Evolutionary conservation across 2,797 vertebrate species (phyloP).

Genomic region (Pteropus rufus): DNA sequence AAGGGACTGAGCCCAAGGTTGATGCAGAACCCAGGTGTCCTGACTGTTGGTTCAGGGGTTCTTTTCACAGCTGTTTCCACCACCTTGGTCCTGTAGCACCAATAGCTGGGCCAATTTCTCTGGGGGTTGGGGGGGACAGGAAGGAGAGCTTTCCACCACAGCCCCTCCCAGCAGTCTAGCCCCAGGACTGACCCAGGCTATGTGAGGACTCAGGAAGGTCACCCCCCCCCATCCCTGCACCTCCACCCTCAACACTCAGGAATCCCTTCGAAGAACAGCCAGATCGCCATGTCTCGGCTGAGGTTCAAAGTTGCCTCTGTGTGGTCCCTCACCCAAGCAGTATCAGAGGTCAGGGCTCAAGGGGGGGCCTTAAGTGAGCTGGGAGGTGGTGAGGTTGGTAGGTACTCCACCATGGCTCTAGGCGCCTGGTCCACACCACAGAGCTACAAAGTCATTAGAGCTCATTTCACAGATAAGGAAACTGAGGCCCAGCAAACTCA

Average conservation of each 20-base stretch:
- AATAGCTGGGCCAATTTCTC: not conserved
- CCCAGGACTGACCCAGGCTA: not conserved
- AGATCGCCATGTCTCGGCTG: not conserved
- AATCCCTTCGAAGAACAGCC: not conserved
- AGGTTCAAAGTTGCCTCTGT: not conserved
- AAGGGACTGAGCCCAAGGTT: not conserved
- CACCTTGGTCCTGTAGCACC: not conserved
- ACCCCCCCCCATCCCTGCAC: too few relatives aligned
- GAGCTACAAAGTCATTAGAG: not conserved
- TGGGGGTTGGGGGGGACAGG: too few relatives aligned
- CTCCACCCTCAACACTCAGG: not conserved
- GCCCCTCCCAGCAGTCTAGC: not conserved
- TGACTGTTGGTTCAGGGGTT: not conserved
- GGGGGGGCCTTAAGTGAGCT: not conserved
- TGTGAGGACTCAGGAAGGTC: not conserved
- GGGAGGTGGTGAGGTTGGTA: rapidly evolving
- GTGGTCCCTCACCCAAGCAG: not conserved
- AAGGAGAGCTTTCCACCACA: not conserved
- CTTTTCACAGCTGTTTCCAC: not conserved
- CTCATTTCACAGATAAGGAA: slow-evolving; percentile 8
- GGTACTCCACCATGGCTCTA: rapidly evolving
- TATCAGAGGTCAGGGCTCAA: not conserved
- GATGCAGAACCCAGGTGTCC: not conserved
- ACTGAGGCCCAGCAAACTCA: not conserved
- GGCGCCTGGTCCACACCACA: not conserved